A percentile compares a stretch with the other conserved stretches of the same genome.
Evolutionary conservation across 2,113 vertebrate species (phyloP).

Genomic region (Geothlypis trichas): DNA sequence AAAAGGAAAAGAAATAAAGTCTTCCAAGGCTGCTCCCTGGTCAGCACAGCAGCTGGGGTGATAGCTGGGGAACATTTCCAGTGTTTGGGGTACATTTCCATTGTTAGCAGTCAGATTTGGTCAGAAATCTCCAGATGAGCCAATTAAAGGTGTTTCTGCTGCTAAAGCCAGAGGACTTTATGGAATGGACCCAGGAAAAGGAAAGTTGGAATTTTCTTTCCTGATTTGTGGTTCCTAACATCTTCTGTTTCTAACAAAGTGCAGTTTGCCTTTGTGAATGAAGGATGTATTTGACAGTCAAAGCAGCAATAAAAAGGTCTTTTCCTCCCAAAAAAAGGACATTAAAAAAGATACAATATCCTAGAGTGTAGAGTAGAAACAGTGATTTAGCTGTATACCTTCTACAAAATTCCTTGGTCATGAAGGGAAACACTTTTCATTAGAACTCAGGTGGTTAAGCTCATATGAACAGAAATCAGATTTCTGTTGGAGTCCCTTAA

Average conservation of each 20-base stretch:
- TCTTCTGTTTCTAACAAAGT: neutral
- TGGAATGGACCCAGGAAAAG: neutral
- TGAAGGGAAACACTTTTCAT: neutral
- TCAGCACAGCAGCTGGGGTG: neutral
- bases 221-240: neutral
- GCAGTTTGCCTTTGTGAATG: neutral
- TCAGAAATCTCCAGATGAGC: neutral
- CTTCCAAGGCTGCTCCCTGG: neutral
- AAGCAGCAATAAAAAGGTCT: neutral
- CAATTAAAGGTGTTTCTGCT: neutral
- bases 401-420: neutral
- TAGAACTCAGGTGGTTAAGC: neutral
- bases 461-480: neutral
- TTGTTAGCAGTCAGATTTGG: neutral
- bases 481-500: neutral
- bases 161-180: neutral
- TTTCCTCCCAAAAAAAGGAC: neutral
- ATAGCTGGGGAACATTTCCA: neutral
- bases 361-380: neutral
- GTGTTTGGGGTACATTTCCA: neutral
- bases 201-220: neutral
- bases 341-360: neutral
- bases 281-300: neutral
- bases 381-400: neutral
- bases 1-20: neutral